Base-by-base conservation (phyloP, 2,888 invertebrate species). In the Cheilosia grossa region DNA sequence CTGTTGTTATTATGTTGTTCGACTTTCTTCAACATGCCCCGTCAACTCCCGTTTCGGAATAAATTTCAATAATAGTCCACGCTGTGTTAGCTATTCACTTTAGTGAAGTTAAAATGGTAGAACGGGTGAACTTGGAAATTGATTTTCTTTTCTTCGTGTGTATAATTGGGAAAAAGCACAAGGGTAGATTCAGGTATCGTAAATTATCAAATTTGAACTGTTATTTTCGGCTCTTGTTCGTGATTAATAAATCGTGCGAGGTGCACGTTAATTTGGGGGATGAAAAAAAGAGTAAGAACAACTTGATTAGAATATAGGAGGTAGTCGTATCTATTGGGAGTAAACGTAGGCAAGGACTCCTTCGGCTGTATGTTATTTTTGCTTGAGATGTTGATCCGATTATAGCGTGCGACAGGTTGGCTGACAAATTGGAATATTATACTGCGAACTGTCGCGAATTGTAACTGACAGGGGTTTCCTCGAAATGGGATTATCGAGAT, bases 161-260 rank as follows among this genome's bases (percentile, higher is more conserved):
- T 51, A 42, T 53, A 53, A 51, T 40, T 53, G 33, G 37, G 47
- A 17, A 30, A 47, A 17, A 2, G n/a, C n/a, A 33, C 19, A 15
- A 33, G 17, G 13, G 15, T 3, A 54, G 9, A 24, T 49, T 33
- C 49, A 64, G 49, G 47, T 9, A 42, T 69, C 69, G 77, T 77
- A 77, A 77, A 61, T 69, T 67, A 54, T 77, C 67, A 61, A 77
- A 77, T 69, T 67, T 69, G 61, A 77, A 61, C 69, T 58, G 77
- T 67, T 37, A 61, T 69, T 51, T 69, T 77, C 53, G 53, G 37
- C 33, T 69, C 13, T 24, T 37, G 37, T 61, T 54, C 69, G 61
- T 78, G 78, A 70, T 78, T 49, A 78, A 70, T 78, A 63, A 78
- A 78, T 70, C 63, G 63, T 70, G n/a, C n/a, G 78, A 70, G 70